Base-by-base conservation (phyloP, 2,113 vertebrate genomes). In the Nesoenas mayeri region DNA sequence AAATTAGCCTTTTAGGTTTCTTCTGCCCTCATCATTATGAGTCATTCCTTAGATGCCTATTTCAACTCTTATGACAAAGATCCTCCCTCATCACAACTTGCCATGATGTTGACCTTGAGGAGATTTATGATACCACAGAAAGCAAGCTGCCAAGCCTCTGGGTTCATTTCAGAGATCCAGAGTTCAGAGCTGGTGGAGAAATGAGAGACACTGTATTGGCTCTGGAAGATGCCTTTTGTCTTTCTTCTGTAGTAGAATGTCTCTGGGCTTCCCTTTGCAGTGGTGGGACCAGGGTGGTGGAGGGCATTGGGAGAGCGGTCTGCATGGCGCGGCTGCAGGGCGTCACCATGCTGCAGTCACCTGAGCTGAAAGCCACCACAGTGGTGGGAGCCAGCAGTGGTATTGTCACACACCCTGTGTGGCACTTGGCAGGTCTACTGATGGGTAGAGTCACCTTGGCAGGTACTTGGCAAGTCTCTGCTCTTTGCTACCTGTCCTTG, bases 1-100 rank as follows among this genome's bases (percentile, higher is more conserved):
- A 34, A 25, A 50, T 53, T 4, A 50, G 21, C 6, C 6, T 81
- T 58, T 38, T 90, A 32, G 12, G n/a, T 90, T 77, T 85, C 53
- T 80, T 85, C 79, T 72, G 29, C 44, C 34, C 19, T 57, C 36
- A 16, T 57, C 31, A 54, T 62, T 44, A 19, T 15, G 48, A 85
- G 70, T 88, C 81, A 91, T 91, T 91, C 81, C 74, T 85, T 36
- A 79, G 61, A 91, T 92, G 80, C 70, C 31, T 94, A 5, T 32
- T 70, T 73, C 81, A 81, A 57, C 15, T 79, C 48, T n/a, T 65
- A 26, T 0, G 65, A 71, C 77, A 92, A 89, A 94, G 89, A 85
- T 81, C 51, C 80, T 91, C 65, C 89, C 69, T 81, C 60, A 25
- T 64, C n/a, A 78, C 69, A 44, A 48, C 73, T 72, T 72, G 34